Conservation (phyloP, 1,140 invertebrate species). For the Lineus longissimus region DNA sequence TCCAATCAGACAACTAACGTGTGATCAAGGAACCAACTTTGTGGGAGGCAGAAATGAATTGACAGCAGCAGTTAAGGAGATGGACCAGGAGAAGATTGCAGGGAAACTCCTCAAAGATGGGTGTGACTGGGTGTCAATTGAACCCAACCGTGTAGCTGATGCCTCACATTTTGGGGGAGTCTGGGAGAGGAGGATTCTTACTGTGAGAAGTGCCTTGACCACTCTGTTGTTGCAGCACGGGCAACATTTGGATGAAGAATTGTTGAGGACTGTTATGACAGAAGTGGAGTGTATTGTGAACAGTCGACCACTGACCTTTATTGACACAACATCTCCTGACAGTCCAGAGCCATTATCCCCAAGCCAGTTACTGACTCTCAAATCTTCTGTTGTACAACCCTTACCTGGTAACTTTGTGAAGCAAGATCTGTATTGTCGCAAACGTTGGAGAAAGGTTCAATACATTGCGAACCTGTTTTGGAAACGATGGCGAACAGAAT, state of each 20-base stretch:
- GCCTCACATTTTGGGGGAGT: slow-evolving; percentile 8
- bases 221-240: neutral
- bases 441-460: neutral
- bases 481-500: neutral
- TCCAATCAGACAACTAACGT: neutral
- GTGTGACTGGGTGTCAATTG: neutral
- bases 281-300: slow-evolving; percentile 11
- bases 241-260: neutral
- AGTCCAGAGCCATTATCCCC: neutral
- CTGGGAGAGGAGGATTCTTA: slow-evolving; percentile 9
- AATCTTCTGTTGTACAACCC: neutral
- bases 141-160: neutral
- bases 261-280: neutral
- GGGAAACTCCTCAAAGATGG: too few species aligned
- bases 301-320: neutral
- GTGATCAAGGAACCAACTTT: slow-evolving; percentile 6
- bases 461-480: neutral
- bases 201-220: neutral
- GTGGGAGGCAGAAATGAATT: neutral
- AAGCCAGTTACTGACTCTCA: neutral
- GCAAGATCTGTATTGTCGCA: neutral
- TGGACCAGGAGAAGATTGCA: neutral
- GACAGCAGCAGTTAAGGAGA: neutral
- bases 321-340: neutral
- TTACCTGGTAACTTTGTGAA: neutral